phyloP scores from a whole-genome alignment of 2,797 vertebrate species.

The Limnodromus scolopaceus region DNA sequence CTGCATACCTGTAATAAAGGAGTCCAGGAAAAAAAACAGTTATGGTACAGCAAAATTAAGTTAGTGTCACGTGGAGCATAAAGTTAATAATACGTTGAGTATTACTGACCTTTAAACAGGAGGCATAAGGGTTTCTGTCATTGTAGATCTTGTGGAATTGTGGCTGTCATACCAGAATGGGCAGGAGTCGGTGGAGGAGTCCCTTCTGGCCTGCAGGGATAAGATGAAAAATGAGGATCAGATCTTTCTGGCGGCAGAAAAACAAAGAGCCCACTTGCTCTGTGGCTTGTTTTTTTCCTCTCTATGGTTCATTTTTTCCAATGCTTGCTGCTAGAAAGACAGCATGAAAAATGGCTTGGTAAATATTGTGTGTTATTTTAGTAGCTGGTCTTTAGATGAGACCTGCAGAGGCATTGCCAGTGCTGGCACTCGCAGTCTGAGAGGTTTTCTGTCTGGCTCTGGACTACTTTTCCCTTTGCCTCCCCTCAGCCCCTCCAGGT shows the following conservation, averaged over 20 bases:
- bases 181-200: not conserved
- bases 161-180: not conserved
- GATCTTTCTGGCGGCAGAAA: constrained; percentile 5
- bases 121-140: not conserved
- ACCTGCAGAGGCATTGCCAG: not conserved
- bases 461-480: not conserved
- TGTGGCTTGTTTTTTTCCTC: not conserved
- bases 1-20: not conserved
- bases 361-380: constrained; percentile 30
- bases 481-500: not conserved
- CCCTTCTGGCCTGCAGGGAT: not conserved
- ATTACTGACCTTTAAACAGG: constrained; percentile 20
- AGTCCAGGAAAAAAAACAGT: not conserved
- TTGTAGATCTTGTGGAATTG: not conserved
- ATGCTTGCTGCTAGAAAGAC: not conserved
- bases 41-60: not conserved
- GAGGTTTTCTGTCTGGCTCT: not conserved
- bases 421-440: not conserved
- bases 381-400: constrained; percentile 17
- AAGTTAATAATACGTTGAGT: not conserved
- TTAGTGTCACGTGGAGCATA: not conserved
- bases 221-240: not conserved
- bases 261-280: constrained; percentile 5
- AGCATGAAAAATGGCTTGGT: constrained; percentile 17
- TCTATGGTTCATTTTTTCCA: constrained; percentile 7